phyloP scores from a whole-genome alignment of 2,888 invertebrate genomes.

The Neoitamus cyanurus region DNA sequence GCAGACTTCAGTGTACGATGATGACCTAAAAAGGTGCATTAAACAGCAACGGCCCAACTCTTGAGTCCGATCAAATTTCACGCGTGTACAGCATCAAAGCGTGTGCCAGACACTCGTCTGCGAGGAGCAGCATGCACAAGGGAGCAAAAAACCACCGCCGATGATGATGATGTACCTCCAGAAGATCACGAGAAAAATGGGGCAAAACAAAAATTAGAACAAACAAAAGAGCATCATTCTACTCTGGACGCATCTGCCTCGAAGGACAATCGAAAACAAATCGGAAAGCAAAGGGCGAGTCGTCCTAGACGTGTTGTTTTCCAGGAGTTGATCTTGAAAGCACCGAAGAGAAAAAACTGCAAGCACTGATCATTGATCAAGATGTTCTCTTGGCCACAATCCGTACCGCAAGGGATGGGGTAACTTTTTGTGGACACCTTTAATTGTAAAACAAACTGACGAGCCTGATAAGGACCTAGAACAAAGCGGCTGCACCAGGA shows the following conservation, averaged over 20 bases:
- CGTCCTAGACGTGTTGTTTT: neutral
- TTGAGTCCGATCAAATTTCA: slow-evolving; percentile 21
- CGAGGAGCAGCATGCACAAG: neutral
- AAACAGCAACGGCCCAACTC: neutral
- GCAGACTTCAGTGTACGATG: neutral
- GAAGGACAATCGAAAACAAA: slow-evolving; percentile 11
- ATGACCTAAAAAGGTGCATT: neutral
- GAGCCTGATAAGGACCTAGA: neutral
- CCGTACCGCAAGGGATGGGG: neutral
- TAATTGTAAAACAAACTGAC: neutral
- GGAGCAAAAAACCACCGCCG: neutral
- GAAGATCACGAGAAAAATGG: neutral
- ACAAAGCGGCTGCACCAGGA: neutral
- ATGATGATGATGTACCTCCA: neutral
- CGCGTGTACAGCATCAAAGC: slow-evolving; percentile 20
- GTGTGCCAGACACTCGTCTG: slow-evolving; percentile 28
- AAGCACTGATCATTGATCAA: neutral
- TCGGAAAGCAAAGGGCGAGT: neutral
- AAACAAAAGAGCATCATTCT: slow-evolving; percentile 24
- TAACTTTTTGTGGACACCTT: neutral
- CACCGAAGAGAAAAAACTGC: neutral
- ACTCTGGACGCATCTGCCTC: slow-evolving; percentile 3
- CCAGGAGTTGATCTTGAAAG: neutral
- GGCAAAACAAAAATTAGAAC: slow-evolving; percentile 1
- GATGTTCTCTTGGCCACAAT: neutral